phyloP scores from a whole-genome alignment of 2,113 vertebrate species.

The Tenebrosternarchus preto region DNA sequence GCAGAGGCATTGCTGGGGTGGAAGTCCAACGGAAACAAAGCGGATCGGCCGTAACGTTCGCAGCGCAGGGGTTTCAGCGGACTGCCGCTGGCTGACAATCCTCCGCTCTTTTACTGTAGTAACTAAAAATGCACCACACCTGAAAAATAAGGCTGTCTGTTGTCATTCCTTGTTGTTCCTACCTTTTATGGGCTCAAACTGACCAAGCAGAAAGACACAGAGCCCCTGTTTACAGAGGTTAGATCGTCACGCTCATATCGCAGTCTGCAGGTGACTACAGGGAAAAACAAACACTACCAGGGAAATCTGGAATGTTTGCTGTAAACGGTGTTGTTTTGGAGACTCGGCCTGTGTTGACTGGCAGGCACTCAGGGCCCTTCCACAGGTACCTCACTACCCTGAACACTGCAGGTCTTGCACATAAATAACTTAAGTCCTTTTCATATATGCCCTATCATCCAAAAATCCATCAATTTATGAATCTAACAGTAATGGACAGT shows the following conservation, averaged over 20 bases:
- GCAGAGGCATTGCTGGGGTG: constrained; percentile 62
- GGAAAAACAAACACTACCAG: constrained; percentile 14
- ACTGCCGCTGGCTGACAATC: not conserved
- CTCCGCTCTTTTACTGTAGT: not conserved
- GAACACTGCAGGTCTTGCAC: no score
- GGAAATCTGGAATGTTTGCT: constrained; percentile 49
- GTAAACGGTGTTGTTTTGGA: constrained; percentile 59
- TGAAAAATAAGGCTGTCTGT: not conserved
- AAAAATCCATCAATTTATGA: no score
- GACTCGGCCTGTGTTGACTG: constrained; percentile 35
- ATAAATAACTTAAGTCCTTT: no score
- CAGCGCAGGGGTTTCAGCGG: no score
- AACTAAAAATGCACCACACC: not conserved
- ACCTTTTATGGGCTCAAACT: constrained; percentile 50
- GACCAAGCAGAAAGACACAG: not conserved
- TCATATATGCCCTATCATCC: no score
- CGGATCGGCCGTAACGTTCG: not conserved
- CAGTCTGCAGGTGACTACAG: constrained; percentile 15
- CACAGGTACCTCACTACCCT: not conserved
- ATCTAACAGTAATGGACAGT: no score
- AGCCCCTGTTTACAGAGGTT: not conserved
- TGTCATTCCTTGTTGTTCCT: not conserved
- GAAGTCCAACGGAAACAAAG: not conserved
- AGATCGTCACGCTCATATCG: not conserved
- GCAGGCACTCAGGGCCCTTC: not conserved